Evolutionary conservation across 2,888 invertebrate genomes (phyloP).

Genomic region (Balanococcus diminutus): DNA sequence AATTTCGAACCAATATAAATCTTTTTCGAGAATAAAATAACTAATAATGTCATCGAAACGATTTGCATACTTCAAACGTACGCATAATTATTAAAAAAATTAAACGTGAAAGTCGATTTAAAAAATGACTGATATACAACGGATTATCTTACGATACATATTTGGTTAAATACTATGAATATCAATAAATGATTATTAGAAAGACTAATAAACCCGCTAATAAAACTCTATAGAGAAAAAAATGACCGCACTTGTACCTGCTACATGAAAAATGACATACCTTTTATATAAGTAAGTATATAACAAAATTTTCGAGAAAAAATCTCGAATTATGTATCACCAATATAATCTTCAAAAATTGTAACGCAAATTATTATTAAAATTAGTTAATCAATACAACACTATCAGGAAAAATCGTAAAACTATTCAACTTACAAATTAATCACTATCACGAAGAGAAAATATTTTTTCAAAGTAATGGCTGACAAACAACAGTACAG

Average conservation of each 20-base stretch:
- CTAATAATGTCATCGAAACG: not conserved
- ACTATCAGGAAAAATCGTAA: not conserved
- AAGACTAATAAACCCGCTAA: conserved; percentile 18
- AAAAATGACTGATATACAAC: conserved; percentile 33
- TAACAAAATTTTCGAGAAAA: not conserved
- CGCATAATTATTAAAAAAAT: not conserved
- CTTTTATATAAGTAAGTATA: not conserved
- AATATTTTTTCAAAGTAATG: not conserved
- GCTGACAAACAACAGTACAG: not conserved
- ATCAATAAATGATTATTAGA: conserved; percentile 22
- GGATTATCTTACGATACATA: conserved; percentile 39
- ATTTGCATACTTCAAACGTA: not conserved
- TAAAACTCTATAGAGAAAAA: not conserved
- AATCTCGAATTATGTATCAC: not conserved
- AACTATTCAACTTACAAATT: not conserved
- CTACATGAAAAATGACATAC: not conserved
- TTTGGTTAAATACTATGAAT: conserved; percentile 35
- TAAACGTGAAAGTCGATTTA: conserved; percentile 37
- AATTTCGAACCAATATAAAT: not conserved
- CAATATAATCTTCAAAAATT: not conserved
- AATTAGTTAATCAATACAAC: not conserved
- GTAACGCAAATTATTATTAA: not conserved
- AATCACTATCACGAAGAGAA: conserved; percentile 23
- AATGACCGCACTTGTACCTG: not conserved
- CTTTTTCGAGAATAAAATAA: not conserved